These are phyloP conservation scores for Silurus glanis DNA, from an alignment of 2,113 vertebrate species.

Conservation along the genomic window DNA sequence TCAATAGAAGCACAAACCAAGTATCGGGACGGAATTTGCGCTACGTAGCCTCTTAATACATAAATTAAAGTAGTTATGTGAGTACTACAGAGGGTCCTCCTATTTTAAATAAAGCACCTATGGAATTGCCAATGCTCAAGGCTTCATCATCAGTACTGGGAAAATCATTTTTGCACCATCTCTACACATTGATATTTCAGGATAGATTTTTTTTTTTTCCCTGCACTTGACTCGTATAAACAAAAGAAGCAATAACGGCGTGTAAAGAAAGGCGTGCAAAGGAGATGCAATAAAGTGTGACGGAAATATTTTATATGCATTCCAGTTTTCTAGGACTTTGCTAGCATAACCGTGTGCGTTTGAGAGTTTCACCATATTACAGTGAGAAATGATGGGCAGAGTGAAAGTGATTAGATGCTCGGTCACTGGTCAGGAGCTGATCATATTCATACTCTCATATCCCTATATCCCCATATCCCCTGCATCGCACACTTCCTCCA, in stretches of 20 bases:
- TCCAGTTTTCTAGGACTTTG: neutral
- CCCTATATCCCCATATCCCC: neutral
- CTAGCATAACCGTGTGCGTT: neutral
- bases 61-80: neutral
- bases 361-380: neutral
- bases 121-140: neutral
- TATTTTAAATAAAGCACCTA: neutral
- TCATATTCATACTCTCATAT: neutral
- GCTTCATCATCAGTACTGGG: neutral
- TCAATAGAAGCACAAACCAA: neutral
- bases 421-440: neutral
- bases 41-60: neutral
- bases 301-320: neutral
- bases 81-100: too few relatives aligned
- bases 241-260: neutral
- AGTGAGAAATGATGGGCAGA: neutral
- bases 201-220: neutral
- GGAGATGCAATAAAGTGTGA: neutral
- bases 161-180: neutral
- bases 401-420: neutral
- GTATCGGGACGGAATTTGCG: neutral
- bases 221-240: neutral
- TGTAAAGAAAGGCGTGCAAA: neutral
- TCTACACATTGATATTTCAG: neutral
- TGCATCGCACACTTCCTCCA: neutral